Percentiles rank a stretch among this genome's conserved stretches.
phyloP scores from a whole-genome alignment of 2,797 vertebrate species.

The Sebastes taczanowskii region DNA sequence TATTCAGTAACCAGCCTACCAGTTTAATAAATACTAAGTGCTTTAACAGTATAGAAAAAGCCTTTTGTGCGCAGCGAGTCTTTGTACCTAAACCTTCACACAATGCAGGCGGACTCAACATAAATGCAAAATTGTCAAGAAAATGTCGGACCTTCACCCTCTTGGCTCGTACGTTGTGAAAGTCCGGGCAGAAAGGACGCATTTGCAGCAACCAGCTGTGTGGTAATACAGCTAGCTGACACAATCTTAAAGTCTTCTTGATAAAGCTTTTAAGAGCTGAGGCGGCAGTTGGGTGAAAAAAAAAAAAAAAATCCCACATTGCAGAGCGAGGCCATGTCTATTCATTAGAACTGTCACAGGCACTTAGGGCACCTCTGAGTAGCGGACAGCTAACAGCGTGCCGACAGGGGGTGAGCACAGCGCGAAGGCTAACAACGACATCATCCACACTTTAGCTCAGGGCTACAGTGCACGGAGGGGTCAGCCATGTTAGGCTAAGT shows the following conservation, averaged over 20 bases:
- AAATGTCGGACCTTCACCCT: slow-evolving; percentile 38
- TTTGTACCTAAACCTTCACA: slow-evolving; percentile 35
- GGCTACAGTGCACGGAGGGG: slow-evolving; percentile 73
- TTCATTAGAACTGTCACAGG: slow-evolving; percentile 90
- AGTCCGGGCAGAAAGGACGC: slow-evolving; percentile 9
- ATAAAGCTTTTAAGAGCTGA: slow-evolving; percentile 89
- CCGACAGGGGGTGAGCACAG: slow-evolving; percentile 71
- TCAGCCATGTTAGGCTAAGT: slow-evolving; percentile 72
- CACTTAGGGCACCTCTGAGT: slow-evolving; percentile 89
- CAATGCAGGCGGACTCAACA: slow-evolving; percentile 17
- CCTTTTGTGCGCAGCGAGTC: slow-evolving; percentile 35
- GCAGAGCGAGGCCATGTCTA: slow-evolving; percentile 85
- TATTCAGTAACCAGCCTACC: slow-evolving; percentile 33
- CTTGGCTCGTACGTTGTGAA: not conserved
- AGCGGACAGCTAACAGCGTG: slow-evolving; percentile 83
- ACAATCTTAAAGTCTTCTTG: slow-evolving; percentile 55
- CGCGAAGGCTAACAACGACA: slow-evolving; percentile 72
- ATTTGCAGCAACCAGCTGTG: slow-evolving; percentile 46
- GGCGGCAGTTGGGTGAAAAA: slow-evolving; percentile 80
- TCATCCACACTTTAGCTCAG: slow-evolving; percentile 66
- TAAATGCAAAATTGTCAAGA: slow-evolving; percentile 36
- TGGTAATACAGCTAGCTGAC: slow-evolving; percentile 31
- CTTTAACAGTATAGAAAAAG: slow-evolving; percentile 28
- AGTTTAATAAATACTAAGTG: slow-evolving; percentile 50
- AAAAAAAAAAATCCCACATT: slow-evolving; percentile 41